These are phyloP conservation scores for Oceanodroma leucorhoa DNA, from an alignment of 2,797 vertebrate species.

Conservation along the genomic window DNA sequence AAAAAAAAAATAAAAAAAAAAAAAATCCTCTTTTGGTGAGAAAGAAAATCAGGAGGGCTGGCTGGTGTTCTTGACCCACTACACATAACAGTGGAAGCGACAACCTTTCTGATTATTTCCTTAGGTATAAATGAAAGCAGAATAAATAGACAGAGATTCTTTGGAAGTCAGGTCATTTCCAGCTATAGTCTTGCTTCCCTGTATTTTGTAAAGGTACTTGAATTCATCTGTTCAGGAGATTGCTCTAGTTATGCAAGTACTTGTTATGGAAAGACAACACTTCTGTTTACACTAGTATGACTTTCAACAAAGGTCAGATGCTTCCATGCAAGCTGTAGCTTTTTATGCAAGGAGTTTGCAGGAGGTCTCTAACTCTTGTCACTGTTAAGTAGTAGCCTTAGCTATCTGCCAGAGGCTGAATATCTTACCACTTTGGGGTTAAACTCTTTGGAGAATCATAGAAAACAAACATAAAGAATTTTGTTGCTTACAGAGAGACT, in stretches of 20 bases:
- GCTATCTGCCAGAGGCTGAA: not conserved
- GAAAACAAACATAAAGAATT: not conserved
- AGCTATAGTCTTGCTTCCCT: slow-evolving; percentile 1
- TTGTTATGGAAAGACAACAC: slow-evolving; percentile 1
- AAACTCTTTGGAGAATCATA: not conserved
- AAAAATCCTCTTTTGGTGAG: not conserved
- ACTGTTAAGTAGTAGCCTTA: not conserved
- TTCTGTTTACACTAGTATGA: not conserved
- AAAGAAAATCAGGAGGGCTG: not conserved
- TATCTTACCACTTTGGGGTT: not conserved
- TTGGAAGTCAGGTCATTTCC: not conserved
- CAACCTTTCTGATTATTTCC: not conserved
- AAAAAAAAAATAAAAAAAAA: not conserved
- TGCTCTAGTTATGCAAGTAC: not conserved
- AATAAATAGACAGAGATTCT: not conserved
- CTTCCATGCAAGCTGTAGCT: not conserved
- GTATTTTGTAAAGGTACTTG: slow-evolving; percentile 3
- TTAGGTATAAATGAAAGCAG: not conserved
- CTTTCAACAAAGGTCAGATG: slow-evolving; percentile 16
- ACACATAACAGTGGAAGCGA: not conserved
- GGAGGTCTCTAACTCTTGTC: not conserved
- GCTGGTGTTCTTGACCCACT: not conserved
- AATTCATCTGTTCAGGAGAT: not conserved
- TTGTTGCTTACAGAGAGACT: not conserved
- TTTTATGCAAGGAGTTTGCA: not conserved